Percentiles rank a stretch among this genome's conserved stretches.
These are phyloP conservation scores for Nannobrachium achirus DNA, from an alignment of 2,113 vertebrate genomes.

Conservation along the genomic window DNA sequence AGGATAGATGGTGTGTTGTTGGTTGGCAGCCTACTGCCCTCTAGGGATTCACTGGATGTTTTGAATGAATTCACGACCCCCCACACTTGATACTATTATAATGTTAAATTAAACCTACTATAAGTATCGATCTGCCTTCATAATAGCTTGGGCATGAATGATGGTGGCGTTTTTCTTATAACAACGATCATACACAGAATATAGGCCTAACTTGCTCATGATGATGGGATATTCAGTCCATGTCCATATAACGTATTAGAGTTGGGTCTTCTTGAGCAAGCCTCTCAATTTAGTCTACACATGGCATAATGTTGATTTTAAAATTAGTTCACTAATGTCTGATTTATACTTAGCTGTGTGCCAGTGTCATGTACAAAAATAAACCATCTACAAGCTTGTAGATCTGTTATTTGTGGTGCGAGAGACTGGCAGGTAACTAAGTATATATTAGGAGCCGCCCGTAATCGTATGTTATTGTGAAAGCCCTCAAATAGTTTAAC, in stretches of 20 bases:
- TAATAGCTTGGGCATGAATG: neutral
- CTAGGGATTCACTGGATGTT: neutral
- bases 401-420: too few relatives aligned
- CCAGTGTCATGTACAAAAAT: neutral
- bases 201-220: neutral
- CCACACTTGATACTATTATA: neutral
- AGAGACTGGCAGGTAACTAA: too few relatives aligned
- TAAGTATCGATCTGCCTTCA: constrained; percentile 27
- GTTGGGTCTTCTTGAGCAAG: neutral
- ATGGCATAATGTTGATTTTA: neutral
- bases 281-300: neutral
- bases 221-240: neutral
- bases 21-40: constrained; percentile 13
- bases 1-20: neutral
- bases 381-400: too few relatives aligned
- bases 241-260: neutral
- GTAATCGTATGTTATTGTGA: neutral
- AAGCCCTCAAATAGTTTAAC: neutral
- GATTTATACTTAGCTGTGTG: too few relatives aligned
- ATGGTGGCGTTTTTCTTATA: neutral
- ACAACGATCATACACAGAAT: constrained; percentile 25
- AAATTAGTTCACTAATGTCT: too few relatives aligned
- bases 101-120: neutral
- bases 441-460: too few relatives aligned
- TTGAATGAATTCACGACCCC: constrained; percentile 14